These are phyloP conservation scores for Enchytraeus crypticus DNA, from an alignment of 2,888 invertebrate genomes.

Conservation along the genomic window DNA sequence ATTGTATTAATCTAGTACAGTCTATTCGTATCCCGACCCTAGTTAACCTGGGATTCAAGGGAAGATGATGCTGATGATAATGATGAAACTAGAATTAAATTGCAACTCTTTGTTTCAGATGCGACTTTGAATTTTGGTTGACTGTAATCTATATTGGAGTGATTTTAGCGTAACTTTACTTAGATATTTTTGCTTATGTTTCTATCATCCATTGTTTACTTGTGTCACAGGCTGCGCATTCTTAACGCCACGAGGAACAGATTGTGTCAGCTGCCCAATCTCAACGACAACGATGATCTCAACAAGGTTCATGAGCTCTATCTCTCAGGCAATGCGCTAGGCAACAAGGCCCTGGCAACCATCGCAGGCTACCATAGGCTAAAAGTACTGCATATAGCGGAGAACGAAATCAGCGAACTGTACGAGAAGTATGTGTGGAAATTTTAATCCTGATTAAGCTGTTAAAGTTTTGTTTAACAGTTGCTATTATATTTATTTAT, in stretches of 20 bases:
- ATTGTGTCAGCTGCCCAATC: constrained; percentile 39
- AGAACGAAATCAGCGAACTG: constrained; percentile 47
- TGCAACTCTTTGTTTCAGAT: too few relatives aligned
- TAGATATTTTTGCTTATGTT: too few relatives aligned
- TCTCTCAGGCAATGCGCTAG: constrained; percentile 46
- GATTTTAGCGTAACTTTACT: too few relatives aligned
- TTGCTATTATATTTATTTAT: not conserved
- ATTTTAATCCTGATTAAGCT: not conserved
- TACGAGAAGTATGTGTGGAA: constrained; percentile 41
- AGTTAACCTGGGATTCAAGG: too few relatives aligned
- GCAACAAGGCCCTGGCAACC: constrained; percentile 40
- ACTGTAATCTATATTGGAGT: too few relatives aligned
- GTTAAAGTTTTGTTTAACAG: not conserved
- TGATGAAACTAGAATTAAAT: too few relatives aligned
- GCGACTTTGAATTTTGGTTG: too few relatives aligned
- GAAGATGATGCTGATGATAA: too few relatives aligned
- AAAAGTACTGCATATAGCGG: constrained; percentile 47
- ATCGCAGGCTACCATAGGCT: constrained; percentile 44
- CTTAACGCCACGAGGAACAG: constrained; percentile 47
- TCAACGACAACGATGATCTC: constrained; percentile 41
- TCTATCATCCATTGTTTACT: too few relatives aligned
- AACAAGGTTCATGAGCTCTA: constrained; percentile 49
- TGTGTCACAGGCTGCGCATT: constrained; percentile 40
- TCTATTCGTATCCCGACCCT: too few relatives aligned
- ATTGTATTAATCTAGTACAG: too few relatives aligned